Percentiles rank a stretch among this genome's conserved stretches.
These are phyloP conservation scores for Strongylocentrotus purpuratus DNA, from an alignment of 35 echinoderm and acorn worm genomes.

Conservation along the genomic window DNA sequence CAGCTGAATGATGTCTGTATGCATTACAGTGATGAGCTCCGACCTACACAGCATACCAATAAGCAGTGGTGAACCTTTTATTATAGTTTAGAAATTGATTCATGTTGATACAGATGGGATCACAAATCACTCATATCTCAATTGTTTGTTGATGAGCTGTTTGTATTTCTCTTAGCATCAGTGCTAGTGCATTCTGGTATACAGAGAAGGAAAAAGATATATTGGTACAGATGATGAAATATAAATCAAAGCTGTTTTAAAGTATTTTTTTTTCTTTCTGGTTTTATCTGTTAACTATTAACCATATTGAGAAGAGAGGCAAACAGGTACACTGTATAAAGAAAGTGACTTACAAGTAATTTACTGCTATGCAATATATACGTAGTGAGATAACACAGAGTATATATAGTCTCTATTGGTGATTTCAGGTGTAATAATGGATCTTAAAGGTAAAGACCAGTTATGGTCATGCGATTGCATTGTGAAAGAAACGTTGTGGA, in stretches of 20 bases:
- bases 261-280: not conserved
- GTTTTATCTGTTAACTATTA: not conserved
- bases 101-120: not conserved
- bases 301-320: no score
- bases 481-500: no score
- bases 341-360: no score
- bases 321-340: no score
- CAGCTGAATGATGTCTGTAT: not conserved
- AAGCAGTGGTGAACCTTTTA: not conserved
- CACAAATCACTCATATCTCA: conserved; percentile 9
- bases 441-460: no score
- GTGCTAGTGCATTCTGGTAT: not conserved
- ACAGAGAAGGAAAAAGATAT: not conserved
- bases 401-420: no score
- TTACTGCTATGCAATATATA: no score
- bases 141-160: not conserved
- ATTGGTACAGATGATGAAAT: not conserved
- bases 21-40: not conserved
- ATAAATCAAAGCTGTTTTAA: not conserved
- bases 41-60: not conserved
- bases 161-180: not conserved
- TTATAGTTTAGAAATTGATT: not conserved
- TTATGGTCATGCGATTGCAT: no score
- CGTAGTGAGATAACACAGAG: no score
- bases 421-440: no score